Evolutionary conservation across 2,113 vertebrate species (phyloP), one percentile per base, ranked within the genome.

Genomic region (Psammodynastes pulverulentus): DNA sequence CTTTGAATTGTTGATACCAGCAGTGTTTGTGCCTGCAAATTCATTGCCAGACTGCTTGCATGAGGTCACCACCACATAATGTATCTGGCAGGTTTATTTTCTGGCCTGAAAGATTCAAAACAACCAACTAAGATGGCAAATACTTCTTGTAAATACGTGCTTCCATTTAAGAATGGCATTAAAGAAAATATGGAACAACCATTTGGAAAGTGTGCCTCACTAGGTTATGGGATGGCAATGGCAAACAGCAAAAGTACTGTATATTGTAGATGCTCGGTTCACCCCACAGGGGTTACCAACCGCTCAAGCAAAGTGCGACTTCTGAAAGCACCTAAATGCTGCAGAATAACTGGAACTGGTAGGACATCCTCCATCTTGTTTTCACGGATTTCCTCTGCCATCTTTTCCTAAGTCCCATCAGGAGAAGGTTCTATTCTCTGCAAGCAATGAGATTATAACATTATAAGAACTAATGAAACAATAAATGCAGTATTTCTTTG

Each of bases 371-470:
- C 96, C 96, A 92, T 96, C 95, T 95, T 90, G 54, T 88, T 84
- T 94, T 94, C 92, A 93, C 2, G 72, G 89, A 89, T 72, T 34
- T 91, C 88, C 48, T 87, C 89, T 91, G 45, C 90, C 7, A n/a
- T 24, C 3, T 53, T 92, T 90, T 94, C 34, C 93, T 98, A 98
- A 95, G 96, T 97, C 90, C 96, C 97, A 90, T 97, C 97, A 94
- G 95, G 97, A 95, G 95, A 97, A 91, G 87, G 95, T 93, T 96
- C 96, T 94, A 96, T 97, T 96, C 95, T 97, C 97, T 98, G 96
- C 53, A 91, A 91, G 85, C 3, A 91, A 96, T 89, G 79, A 95
- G 49, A 92, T 72, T 90, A 58, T 92, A 87, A 93, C 45, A n/a
- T 1, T 54, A 46, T 96, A 92, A 96, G 53, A 56, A 54, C 19